Base-by-base conservation (phyloP, 2,888 invertebrate species). In the Agrotis ipsilon region DNA sequence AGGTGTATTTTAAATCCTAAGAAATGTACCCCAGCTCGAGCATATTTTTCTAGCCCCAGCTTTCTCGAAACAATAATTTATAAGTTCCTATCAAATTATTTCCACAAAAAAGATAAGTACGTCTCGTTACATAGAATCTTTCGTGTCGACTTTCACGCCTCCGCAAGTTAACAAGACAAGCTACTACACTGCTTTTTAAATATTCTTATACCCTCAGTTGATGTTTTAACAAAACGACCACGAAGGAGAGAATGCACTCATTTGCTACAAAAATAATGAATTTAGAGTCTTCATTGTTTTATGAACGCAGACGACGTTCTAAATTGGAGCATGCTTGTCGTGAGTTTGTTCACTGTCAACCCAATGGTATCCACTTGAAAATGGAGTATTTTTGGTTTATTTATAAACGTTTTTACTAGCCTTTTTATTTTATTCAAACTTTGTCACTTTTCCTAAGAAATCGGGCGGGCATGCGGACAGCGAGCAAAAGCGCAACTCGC, bases 191-290 rank as follows among this genome's bases (percentile, higher is more conserved):
- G 9, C 39, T 76, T 76, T 18, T 27, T 11, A 61, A 39, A 39
- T 11, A 3, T 43, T 76, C 70, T 62, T 59, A 19, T 49, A 24
- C 14, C 4, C 24, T 13, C 13, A 48, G 59, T 13, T 39, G 59
- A 21, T 52, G 32, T 19, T 58, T 24, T 19, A 51, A 27, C 62
- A 68, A 74, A 63, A 63, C 13, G n/a, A 46, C 4, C 24, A 48
- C 46, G 11, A 11, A 54, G n/a, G 13, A 78, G 46, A 65, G 21
- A 51, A 58, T 76, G 76, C 49, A 77, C 80, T 68, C 74, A 63
- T 77, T 79, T 68, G 39, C 68, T 21, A 57, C 3, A 64, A 64
- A 75, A 75, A 82, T 82, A 79, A 71, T 67, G 24, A 52, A 68
- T 70, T 75, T 75, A 52, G 57, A 65, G 54, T 65, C 63, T 60